These are phyloP conservation scores for Drosophila aldrichi DNA, from an alignment of 2,888 invertebrate species.

Conservation along the genomic window DNA sequence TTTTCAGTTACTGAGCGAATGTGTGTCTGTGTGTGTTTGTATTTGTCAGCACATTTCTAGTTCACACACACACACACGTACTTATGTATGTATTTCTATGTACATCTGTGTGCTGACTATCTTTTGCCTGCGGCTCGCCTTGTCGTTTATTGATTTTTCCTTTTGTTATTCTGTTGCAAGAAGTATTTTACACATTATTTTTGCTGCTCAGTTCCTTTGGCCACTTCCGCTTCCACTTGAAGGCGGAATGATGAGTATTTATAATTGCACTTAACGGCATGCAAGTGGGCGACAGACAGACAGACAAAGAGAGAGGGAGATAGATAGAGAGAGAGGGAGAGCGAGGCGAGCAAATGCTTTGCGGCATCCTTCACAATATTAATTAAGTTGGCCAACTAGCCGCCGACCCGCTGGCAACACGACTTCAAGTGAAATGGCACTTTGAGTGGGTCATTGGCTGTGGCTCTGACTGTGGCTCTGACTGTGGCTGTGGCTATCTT, in stretches of 20 bases:
- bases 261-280: conserved; percentile 73
- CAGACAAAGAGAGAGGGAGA: background rate
- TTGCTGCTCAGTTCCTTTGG: conserved; percentile 40
- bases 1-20: conserved; percentile 14
- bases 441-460: conserved; percentile 51
- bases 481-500: conserved; percentile 29
- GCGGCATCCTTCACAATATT: conserved; percentile 47
- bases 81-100: background rate
- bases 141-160: conserved; percentile 56
- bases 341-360: conserved; percentile 1
- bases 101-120: conserved; percentile 26
- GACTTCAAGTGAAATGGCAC: conserved; percentile 55
- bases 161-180: conserved; percentile 31
- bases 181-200: conserved; percentile 52
- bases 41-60: conserved; percentile 53
- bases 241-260: conserved; percentile 65
- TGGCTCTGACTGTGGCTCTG: conserved; percentile 20
- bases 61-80: background rate
- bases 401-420: conserved; percentile 26
- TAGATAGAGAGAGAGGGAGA: background rate
- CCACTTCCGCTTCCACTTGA: conserved; percentile 51
- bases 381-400: conserved; percentile 73
- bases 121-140: conserved; percentile 35
- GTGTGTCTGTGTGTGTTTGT: conserved; percentile 14
- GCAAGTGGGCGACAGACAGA: conserved; percentile 17